A percentile compares a stretch with the other conserved stretches of the same genome.
phyloP scores from a whole-genome alignment of 2,888 invertebrate species.

The Asteroscopus sphinx region DNA sequence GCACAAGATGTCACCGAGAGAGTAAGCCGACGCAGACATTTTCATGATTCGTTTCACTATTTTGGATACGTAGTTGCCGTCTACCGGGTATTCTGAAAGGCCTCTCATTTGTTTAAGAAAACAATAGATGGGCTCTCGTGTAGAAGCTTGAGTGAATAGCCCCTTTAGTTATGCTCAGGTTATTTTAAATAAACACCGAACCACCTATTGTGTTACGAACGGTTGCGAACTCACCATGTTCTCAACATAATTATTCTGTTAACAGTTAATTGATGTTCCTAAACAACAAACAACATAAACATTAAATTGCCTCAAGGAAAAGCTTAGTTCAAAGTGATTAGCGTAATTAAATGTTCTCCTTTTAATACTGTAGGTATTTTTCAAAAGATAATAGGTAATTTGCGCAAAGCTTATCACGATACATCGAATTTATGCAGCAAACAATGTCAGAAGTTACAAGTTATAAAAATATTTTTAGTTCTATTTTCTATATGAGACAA shows the following conservation, averaged over 20 bases:
- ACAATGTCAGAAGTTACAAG: too few relatives aligned
- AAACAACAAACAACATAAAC: conserved; percentile 33
- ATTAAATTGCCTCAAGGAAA: conserved; percentile 34
- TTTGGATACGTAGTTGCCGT: conserved; percentile 29
- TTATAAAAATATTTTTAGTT: too few relatives aligned
- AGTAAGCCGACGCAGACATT: conserved; percentile 5
- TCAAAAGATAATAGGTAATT: not conserved
- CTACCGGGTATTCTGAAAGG: conserved; percentile 26
- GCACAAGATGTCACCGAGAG: conserved; percentile 9
- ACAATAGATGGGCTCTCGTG: conserved; percentile 51
- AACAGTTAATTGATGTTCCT: conserved; percentile 42
- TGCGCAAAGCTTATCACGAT: too few relatives aligned
- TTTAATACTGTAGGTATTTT: conserved; percentile 21
- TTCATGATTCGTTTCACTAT: conserved; percentile 23
- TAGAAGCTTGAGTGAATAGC: conserved; percentile 51
- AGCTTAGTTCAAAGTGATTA: conserved; percentile 33
- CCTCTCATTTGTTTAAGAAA: conserved; percentile 58
- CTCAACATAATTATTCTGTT: conserved; percentile 29
- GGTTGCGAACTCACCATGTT: conserved; percentile 27
- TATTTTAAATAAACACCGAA: conserved; percentile 45
- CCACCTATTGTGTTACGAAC: conserved; percentile 39
- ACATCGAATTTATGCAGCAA: too few relatives aligned
- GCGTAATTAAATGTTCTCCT: conserved; percentile 18
- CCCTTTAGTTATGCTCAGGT: conserved; percentile 54
- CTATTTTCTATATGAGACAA: too few relatives aligned